Evolutionary conservation across 2,113 vertebrate species (phyloP).

Genomic region (Odocoileus virginianus): DNA sequence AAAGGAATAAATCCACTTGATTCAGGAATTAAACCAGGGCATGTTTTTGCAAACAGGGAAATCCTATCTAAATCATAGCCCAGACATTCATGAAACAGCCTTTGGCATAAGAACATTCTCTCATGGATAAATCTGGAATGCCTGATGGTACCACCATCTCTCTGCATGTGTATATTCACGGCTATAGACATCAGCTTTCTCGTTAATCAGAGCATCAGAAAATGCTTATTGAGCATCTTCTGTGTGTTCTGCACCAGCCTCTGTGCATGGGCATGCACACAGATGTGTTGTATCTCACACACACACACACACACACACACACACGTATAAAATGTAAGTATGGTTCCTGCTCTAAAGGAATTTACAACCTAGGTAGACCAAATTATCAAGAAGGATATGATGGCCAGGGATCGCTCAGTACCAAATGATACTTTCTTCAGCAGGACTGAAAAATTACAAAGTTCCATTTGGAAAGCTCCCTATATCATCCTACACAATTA

Average conservation of each 20-base stretch:
- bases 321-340: not conserved
- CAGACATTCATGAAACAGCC: not conserved
- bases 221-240: not conserved
- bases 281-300: not conserved
- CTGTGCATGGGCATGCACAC: rapidly evolving
- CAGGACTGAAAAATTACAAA: not conserved
- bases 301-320: rapidly evolving
- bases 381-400: not conserved
- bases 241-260: not conserved
- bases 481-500: not conserved
- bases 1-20: not conserved
- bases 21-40: conserved; percentile 37
- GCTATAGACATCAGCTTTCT: not conserved
- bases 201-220: not conserved
- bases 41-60: conserved; percentile 18
- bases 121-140: not conserved
- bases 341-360: not conserved
- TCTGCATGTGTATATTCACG: not conserved
- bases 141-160: not conserved
- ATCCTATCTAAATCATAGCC: conserved; percentile 29
- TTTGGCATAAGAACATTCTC: not conserved
- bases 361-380: not conserved
- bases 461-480: not conserved
- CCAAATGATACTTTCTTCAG: not conserved
- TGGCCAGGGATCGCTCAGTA: not conserved